Percentiles rank a stretch among this genome's conserved stretches.
phyloP scores from a whole-genome alignment of 2,797 vertebrate genomes.

The Coendou prehensilis region DNA sequence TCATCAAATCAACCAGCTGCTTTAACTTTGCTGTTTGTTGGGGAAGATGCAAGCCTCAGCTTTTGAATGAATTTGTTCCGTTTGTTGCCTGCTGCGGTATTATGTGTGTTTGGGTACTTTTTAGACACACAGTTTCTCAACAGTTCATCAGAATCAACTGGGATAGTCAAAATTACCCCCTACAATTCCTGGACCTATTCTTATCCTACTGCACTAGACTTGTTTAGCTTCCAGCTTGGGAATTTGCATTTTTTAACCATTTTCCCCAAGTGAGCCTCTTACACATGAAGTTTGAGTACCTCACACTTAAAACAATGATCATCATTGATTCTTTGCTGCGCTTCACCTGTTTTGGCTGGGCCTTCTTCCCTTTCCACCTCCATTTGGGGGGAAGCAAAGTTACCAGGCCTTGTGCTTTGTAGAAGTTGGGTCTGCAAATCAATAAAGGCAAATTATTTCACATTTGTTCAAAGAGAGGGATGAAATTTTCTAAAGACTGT shows the following conservation, averaged over 20 bases:
- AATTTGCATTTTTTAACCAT: slow-evolving; percentile 16
- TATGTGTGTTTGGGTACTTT: neutral
- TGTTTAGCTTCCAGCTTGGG: slow-evolving; percentile 33
- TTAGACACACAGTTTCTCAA: slow-evolving; percentile 46
- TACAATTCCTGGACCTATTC: neutral
- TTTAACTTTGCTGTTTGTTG: slow-evolving; percentile 61
- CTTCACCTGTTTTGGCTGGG: neutral
- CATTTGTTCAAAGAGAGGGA: slow-evolving; percentile 1
- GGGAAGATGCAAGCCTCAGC: slow-evolving; percentile 54
- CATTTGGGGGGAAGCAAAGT: neutral
- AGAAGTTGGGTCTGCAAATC: slow-evolving; percentile 8
- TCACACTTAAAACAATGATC: neutral
- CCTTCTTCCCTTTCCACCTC: neutral
- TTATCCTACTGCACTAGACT: neutral
- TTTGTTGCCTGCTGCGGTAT: neutral
- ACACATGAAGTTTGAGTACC: neutral
- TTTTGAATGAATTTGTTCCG: slow-evolving; percentile 38
- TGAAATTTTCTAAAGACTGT: slow-evolving; percentile 28
- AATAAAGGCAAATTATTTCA: neutral
- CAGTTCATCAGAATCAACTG: slow-evolving; percentile 5
- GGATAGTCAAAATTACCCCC: neutral
- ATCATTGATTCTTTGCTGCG: neutral
- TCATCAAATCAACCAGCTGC: slow-evolving; percentile 67
- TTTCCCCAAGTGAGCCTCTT: neutral
- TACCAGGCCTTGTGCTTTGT: neutral